These are phyloP conservation scores for Copidosoma aretas DNA, from an alignment of 2,888 invertebrate species.

Conservation along the genomic window DNA sequence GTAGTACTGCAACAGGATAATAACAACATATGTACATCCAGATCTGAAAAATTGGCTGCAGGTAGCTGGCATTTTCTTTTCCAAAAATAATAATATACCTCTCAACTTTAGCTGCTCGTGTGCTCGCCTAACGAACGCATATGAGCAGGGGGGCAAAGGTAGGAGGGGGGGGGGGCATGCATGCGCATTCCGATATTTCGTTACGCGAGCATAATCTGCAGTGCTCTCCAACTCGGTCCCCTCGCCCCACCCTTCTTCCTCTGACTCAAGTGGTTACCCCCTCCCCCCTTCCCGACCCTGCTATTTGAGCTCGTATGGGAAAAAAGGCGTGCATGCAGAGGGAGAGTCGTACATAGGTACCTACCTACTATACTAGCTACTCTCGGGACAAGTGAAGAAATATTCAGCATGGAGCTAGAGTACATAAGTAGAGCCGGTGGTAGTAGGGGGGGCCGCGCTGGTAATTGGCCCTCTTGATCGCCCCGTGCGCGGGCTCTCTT, in stretches of 20 bases:
- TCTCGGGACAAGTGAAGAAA: slow-evolving; percentile 22
- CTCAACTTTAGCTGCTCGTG: no score
- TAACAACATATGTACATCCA: no score
- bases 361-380: no score
- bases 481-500: no score
- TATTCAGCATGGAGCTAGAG: slow-evolving; percentile 37
- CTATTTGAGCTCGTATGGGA: slow-evolving; percentile 48
- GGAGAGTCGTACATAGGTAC: slow-evolving; percentile 21
- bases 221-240: slow-evolving; percentile 33
- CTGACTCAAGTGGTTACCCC: no score
- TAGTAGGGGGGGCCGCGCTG: slow-evolving; percentile 31
- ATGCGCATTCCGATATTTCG: slow-evolving; percentile 47
- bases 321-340: slow-evolving; percentile 41
- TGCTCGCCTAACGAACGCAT: background rate
- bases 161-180: slow-evolving; percentile 29
- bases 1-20: no score
- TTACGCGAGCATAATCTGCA: slow-evolving; percentile 43
- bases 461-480: slow-evolving; percentile 63
- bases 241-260: no score
- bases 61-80: no score
- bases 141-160: background rate
- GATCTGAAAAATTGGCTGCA: no score
- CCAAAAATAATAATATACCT: no score
- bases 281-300: slow-evolving; percentile 28
- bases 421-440: background rate